These are phyloP conservation scores for Coendou prehensilis DNA, from an alignment of 2,797 vertebrate species.

Conservation along the genomic window DNA sequence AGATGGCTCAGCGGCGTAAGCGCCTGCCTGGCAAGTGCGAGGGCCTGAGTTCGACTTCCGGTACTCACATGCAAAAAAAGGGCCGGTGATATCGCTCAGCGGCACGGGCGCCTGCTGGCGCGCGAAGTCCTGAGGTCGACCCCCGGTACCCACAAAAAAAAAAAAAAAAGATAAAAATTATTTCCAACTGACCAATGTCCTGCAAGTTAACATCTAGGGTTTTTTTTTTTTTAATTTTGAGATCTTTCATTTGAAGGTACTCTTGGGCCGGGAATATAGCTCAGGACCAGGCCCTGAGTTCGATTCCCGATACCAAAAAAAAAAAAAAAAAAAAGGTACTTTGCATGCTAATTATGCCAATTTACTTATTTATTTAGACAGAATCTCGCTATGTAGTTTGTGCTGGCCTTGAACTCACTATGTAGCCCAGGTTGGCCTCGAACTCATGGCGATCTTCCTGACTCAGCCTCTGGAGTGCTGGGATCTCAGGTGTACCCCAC, in stretches of 20 bases:
- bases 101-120: no score
- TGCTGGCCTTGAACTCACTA: not conserved
- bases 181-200: not conserved
- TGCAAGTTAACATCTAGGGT: not conserved
- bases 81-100: no score
- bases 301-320: no score
- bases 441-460: not conserved
- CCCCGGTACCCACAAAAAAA: no score
- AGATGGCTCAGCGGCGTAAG: no score
- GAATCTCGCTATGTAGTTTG: not conserved
- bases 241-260: not conserved
- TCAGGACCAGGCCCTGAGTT: no score
- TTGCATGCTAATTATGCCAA: no score
- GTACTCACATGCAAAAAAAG: no score
- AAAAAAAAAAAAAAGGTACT: not conserved
- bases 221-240: not conserved
- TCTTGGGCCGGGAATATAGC: not conserved
- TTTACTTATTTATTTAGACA: not conserved
- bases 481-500: not conserved
- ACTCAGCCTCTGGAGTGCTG: not conserved
- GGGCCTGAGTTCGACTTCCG: no score
- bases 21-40: no score
- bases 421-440: not conserved
- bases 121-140: no score
- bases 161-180: not conserved